Percentiles rank a stretch among this genome's conserved stretches.
Evolutionary conservation across 2,888 invertebrate genomes (phyloP).

Genomic region (Apantesis nais): DNA sequence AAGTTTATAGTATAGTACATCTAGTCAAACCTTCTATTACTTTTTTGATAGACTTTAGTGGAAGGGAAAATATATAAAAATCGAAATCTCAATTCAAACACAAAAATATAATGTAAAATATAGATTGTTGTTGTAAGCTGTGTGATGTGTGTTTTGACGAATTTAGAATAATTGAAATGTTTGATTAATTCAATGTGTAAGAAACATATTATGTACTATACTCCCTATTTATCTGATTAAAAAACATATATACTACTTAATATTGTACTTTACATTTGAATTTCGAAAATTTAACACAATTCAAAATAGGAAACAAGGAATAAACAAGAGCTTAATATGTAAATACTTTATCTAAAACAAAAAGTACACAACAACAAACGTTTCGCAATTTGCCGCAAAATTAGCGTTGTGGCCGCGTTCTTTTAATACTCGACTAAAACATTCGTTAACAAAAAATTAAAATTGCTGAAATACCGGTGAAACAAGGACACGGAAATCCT

Average conservation of each 20-base stretch:
- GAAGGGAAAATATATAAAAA: no score
- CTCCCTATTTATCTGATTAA: no score
- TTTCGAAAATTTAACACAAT: not conserved
- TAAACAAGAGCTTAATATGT: conserved; percentile 11
- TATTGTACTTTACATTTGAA: not conserved
- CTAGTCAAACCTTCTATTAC: no score
- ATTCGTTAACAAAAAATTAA: conserved; percentile 34
- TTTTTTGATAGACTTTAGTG: no score
- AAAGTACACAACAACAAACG: conserved; percentile 29
- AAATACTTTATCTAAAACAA: conserved; percentile 36
- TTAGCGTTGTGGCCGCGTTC: conserved; percentile 39
- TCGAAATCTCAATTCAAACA: no score
- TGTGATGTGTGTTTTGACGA: no score
- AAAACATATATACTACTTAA: no score
- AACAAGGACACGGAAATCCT: conserved; percentile 50
- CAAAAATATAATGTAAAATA: no score
- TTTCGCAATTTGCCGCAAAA: conserved; percentile 42
- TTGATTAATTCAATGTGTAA: no score
- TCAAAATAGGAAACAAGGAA: not conserved
- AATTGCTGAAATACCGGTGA: conserved; percentile 33
- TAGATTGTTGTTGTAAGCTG: no score
- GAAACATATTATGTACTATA: no score
- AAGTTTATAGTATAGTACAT: not conserved
- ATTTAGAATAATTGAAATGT: no score
- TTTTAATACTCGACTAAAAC: conserved; percentile 39